Base-by-base conservation (phyloP, 2,797 vertebrate species). In the Hyperoplus immaculatus region DNA sequence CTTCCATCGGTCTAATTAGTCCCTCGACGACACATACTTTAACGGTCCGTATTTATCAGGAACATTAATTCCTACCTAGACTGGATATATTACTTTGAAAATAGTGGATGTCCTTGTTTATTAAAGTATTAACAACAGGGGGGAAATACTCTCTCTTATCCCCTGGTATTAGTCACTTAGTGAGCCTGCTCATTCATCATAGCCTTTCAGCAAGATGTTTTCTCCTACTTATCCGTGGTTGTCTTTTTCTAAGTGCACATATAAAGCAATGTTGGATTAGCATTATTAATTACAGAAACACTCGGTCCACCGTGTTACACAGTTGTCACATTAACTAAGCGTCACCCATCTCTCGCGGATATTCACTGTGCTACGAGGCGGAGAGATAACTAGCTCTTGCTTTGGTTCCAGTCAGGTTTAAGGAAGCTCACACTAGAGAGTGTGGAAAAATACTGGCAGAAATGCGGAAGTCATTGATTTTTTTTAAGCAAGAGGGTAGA, bases 1-100 rank as follows among this genome's bases (percentile, higher is more conserved):
- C 89, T 92, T 85, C 89, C 89, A 56, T 75, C 91, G 84, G 85
- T 94, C 92, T 97, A 96, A 96, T 97, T 96, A 96, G 89, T 96
- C 95, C 93, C 95, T 79, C 66, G 92, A 86, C 84, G 92, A 86
- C 84, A 85, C 89, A 56, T 84, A 29, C 82, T 86, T 81, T 95
- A 93, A 92, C 84, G 59, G 84, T 79, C 86, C 64, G 77, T 95
- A 95, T 96, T 95, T 92, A 96, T 95, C 94, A 95, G 88, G 76
- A 89, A 91, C 93, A 93, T 94, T 93, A 95, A 95, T 95, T 95
- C 94, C 87, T 86, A 84, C 76, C 87, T 76, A 88, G 88, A 90
- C 84, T 92, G 83, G 89, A 92, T 94, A 80, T 90, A 90, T 94
- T 95, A 93, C 87, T 91, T 90, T 89, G 83, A 87, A 91, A 90